Evolutionary conservation across 2,797 vertebrate genomes (phyloP).

Genomic region (Alca torda): DNA sequence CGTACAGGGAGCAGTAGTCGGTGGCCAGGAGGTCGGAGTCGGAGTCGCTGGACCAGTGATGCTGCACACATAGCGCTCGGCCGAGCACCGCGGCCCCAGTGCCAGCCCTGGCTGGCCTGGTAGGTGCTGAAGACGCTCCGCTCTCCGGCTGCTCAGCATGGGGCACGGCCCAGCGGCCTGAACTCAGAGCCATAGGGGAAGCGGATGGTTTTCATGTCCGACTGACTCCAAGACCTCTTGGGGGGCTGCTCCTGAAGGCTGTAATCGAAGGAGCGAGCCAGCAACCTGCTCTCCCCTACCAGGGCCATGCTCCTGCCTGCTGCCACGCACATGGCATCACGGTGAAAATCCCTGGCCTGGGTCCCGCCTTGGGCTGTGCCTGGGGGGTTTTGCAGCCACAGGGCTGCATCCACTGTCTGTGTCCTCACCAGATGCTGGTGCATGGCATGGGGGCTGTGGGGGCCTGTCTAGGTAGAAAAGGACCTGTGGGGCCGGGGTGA

Average conservation of each 20-base stretch:
- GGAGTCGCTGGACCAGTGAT: conserved; percentile 88
- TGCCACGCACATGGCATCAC: neutral
- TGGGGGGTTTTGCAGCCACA: conserved; percentile 41
- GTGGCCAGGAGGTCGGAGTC: conserved; percentile 87
- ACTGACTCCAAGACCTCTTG: conserved; percentile 86
- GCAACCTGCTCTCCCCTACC: neutral
- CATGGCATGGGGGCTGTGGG: conserved; percentile 56
- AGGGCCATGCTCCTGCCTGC: neutral
- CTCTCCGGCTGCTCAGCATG: conserved; percentile 80
- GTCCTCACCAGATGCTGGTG: conserved; percentile 54
- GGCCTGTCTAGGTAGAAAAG: conserved; percentile 81
- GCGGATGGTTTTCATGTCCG: conserved; percentile 84
- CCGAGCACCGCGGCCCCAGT: conserved; percentile 58
- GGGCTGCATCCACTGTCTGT: conserved; percentile 17
- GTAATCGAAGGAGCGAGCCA: conserved; percentile 24
- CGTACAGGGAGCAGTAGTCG: conserved; percentile 82
- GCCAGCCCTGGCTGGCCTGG: conserved; percentile 69
- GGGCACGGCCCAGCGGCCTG: conserved; percentile 88
- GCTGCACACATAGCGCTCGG: conserved; percentile 72
- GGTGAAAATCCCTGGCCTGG: neutral
- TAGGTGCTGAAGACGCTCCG: neutral
- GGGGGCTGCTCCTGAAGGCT: conserved; percentile 75
- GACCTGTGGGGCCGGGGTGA: conserved; percentile 59
- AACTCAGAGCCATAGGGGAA: conserved; percentile 87
- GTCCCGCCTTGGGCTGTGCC: conserved; percentile 50